Conservation (phyloP, 1,140 invertebrate genomes). For the Formica selysi region DNA sequence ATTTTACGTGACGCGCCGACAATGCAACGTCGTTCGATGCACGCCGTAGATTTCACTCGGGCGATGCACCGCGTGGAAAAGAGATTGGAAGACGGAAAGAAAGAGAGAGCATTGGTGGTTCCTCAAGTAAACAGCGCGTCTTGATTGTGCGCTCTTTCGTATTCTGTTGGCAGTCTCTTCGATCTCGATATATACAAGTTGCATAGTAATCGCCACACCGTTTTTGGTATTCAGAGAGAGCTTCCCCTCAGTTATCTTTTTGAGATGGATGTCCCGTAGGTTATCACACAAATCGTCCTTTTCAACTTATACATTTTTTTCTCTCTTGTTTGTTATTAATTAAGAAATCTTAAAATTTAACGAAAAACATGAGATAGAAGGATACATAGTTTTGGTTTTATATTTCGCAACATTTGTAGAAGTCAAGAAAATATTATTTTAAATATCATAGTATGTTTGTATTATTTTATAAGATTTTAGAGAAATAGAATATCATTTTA, state of each 20-base stretch:
- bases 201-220: constrained; percentile 53
- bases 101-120: constrained; percentile 28
- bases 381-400: neutral
- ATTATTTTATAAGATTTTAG: constrained; percentile 4
- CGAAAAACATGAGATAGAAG: neutral
- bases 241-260: constrained; percentile 30
- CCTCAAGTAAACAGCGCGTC: constrained; percentile 50
- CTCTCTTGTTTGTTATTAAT: neutral
- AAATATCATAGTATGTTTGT: neutral
- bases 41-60: constrained; percentile 21
- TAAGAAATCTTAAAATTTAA: neutral
- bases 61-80: neutral
- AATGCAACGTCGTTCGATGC: constrained; percentile 46
- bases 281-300: neutral
- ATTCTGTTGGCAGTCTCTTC: constrained; percentile 47
- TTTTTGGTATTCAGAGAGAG: constrained; percentile 50
- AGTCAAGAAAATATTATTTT: neutral
- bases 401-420: neutral
- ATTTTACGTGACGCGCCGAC: constrained; percentile 49
- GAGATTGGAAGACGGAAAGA: neutral
- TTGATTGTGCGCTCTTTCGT: constrained; percentile 61
- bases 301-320: neutral
- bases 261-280: neutral
- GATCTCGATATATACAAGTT: constrained; percentile 55
- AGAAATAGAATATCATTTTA: neutral